These are phyloP conservation scores for Oryzias curvinotus DNA, from an alignment of 2,113 vertebrate genomes.

Conservation along the genomic window DNA sequence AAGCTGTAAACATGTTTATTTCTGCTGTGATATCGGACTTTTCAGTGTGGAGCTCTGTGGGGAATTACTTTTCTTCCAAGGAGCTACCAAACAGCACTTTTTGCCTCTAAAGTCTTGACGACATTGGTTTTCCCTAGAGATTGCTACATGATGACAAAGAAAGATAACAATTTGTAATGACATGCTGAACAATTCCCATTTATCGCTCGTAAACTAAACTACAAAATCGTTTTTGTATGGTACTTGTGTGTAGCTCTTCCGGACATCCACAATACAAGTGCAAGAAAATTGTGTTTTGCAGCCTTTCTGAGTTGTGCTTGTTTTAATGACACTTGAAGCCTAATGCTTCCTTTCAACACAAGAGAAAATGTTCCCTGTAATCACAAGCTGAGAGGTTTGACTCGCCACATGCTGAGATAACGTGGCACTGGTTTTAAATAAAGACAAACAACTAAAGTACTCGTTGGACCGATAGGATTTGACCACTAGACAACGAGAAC, in stretches of 20 bases:
- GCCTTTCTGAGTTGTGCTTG: slow-evolving; percentile 6
- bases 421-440: background rate
- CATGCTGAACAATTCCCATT: background rate
- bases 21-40: background rate
- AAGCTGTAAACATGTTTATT: background rate
- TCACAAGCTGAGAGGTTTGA: slow-evolving; percentile 18
- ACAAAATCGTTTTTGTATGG: background rate
- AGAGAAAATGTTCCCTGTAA: slow-evolving; percentile 16
- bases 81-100: background rate
- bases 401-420: slow-evolving; percentile 19
- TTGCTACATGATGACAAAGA: background rate
- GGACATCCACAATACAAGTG: slow-evolving; percentile 14
- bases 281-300: slow-evolving; percentile 7
- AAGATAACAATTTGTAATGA: background rate
- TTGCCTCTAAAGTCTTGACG: background rate
- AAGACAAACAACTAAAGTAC: slow-evolving; percentile 10
- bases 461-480: slow-evolving; percentile 10
- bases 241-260: slow-evolving; percentile 6
- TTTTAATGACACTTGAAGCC: slow-evolving; percentile 16
- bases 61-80: background rate
- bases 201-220: background rate
- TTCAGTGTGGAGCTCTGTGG: background rate
- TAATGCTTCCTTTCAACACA: slow-evolving; percentile 21
- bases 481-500: slow-evolving; percentile 3
- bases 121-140: background rate